Conservation (phyloP, 2,113 vertebrate species). For the Zosterops lateralis region DNA sequence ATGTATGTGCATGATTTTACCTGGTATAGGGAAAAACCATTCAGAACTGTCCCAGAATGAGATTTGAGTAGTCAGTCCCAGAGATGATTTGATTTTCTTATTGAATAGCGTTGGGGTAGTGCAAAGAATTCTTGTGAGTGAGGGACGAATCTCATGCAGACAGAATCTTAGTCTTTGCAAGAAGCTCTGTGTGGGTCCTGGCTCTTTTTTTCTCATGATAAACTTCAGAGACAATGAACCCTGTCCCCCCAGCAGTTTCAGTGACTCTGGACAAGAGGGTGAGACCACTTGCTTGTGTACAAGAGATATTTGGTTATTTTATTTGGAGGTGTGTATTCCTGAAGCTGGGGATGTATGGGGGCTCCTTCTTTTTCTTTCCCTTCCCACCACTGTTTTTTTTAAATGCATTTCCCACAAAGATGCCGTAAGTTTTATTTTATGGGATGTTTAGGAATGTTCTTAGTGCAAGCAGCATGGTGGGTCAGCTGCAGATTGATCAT, state of each 20-base stretch:
- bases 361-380: neutral
- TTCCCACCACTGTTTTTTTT: neutral
- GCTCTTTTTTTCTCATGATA: neutral
- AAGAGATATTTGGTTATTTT: neutral
- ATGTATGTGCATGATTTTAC: fast-evolving
- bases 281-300: neutral
- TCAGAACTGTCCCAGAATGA: neutral
- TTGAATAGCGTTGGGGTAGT: fast-evolving
- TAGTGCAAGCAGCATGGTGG: neutral
- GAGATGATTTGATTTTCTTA: neutral
- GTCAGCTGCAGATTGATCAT: neutral
- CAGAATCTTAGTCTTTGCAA: neutral
- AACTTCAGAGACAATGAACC: neutral
- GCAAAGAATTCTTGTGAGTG: neutral
- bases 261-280: neutral
- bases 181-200: neutral
- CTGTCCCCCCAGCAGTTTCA: neutral
- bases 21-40: neutral
- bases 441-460: neutral
- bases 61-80: neutral
- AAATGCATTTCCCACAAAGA: neutral
- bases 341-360: neutral
- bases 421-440: neutral
- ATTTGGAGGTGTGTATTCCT: neutral
- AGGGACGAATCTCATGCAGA: neutral